Evolutionary conservation across 1,140 invertebrate genomes (phyloP).

Genomic region (Chironomus tepperi): DNA sequence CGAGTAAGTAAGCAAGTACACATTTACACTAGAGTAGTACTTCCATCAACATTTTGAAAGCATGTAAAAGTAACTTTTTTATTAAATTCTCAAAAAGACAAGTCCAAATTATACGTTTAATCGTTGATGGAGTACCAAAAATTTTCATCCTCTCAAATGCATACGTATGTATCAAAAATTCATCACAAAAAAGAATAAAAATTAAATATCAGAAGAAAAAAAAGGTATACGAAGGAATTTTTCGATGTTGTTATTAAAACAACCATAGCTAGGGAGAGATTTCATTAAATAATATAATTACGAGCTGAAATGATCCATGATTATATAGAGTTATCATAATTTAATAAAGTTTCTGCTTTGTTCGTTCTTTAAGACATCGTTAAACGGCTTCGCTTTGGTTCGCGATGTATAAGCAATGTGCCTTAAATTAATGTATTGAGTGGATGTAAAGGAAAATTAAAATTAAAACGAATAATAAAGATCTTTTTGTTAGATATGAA

Average conservation of each 20-base stretch:
- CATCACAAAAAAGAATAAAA: background rate
- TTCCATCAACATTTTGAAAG: no score
- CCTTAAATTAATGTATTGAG: background rate
- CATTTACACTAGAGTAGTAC: no score
- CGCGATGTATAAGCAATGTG: background rate
- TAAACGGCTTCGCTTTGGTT: background rate
- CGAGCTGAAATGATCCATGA: background rate
- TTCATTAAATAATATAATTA: conserved; percentile 22
- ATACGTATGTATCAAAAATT: no score
- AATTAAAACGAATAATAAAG: conserved; percentile 14
- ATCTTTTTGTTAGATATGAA: background rate
- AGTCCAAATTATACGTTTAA: no score
- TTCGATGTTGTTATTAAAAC: background rate
- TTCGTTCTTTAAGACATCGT: background rate
- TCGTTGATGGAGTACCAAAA: no score
- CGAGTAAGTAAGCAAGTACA: no score
- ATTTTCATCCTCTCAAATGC: no score
- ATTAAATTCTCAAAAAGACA: background rate
- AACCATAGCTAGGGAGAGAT: background rate
- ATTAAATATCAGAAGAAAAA: background rate
- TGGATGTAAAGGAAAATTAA: background rate
- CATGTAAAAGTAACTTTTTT: background rate
- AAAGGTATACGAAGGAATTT: background rate
- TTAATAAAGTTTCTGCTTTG: conserved; percentile 18
- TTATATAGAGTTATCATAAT: conserved; percentile 18